phyloP scores from a whole-genome alignment of 2,113 vertebrate species.

The Ailuropoda melanoleuca region DNA sequence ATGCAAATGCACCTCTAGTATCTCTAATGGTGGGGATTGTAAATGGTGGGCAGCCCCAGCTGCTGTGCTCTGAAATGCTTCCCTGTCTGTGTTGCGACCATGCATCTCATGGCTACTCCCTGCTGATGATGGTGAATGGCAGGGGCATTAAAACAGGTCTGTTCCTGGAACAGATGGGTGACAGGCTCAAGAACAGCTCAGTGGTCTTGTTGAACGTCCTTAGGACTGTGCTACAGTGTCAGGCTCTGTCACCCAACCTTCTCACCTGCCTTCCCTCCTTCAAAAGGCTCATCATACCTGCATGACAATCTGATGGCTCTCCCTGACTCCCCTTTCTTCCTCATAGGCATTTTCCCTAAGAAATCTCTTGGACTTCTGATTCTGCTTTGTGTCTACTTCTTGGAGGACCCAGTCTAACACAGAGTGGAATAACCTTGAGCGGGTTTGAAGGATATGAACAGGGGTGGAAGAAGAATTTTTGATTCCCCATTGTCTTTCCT shows the following conservation, averaged over 20 bases:
- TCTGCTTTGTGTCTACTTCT: not conserved
- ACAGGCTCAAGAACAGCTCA: not conserved
- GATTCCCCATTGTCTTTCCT: not conserved
- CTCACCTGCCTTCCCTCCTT: not conserved
- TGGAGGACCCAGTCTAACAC: not conserved
- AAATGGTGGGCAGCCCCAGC: not conserved
- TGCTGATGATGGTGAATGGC: not conserved
- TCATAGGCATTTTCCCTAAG: not conserved
- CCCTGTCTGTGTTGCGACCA: fast-evolving
- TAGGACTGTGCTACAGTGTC: not conserved
- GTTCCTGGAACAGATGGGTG: not conserved
- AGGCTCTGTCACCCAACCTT: not conserved
- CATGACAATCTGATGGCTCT: not conserved
- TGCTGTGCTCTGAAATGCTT: not conserved
- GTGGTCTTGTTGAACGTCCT: not conserved
- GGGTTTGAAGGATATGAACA: not conserved
- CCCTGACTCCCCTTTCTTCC: not conserved
- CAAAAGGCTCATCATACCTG: fast-evolving
- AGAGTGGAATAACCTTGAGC: not conserved
- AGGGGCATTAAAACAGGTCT: not conserved
- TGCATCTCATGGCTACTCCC: not conserved
- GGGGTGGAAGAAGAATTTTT: not conserved
- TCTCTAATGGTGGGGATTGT: not conserved
- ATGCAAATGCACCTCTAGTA: not conserved
- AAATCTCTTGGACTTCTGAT: not conserved